Evolutionary conservation across 2,888 invertebrate genomes (phyloP), one percentile per base, ranked within the genome.

Genomic region (Chloroclystis v-ata): DNA sequence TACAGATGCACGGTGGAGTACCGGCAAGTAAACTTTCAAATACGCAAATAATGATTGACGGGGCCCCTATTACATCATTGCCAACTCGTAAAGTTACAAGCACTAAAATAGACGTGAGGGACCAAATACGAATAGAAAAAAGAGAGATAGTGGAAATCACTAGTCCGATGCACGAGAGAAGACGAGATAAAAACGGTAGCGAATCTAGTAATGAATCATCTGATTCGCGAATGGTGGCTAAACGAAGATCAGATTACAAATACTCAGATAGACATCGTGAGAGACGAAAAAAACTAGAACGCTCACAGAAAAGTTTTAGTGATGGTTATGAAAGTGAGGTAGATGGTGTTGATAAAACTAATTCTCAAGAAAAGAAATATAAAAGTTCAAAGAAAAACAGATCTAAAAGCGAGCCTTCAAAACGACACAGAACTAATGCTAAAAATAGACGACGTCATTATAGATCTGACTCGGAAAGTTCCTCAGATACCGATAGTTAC

Each of bases 1-100:
- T 98, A 37, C 96, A 97, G 77, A 91, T 96, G 68, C 95, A 97
- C 65, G 97, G 97, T 4, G 97, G 96, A 0, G 89, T 94, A 28
- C 95, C 97, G 0, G 94, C 96, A 3, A 91, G 89, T 41, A 92
- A 94, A 65, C 78, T 95, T 37, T 74, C 88, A 6, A 82, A 85
- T 57, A 85, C 85, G 28, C 74, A 87, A 61, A 82, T 88, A 52
- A 57, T 87, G 24, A 79, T 89, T 32, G 86, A 89, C 51, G 82
- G 79, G 33, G 84, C 83, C 33, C 71, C 77, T 43, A 83, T 89
- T 37, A 82, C 83, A 39, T 74, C 75, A 11, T 66, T 89, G 57
- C 86, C 89, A 1, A 79, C 83, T 1, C 70, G 89, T 52, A 78
- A 82, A 64, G 84, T 89, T 1, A 89, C 88, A 43, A 89, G 86